Base-by-base conservation (phyloP, 2,888 invertebrate species). In the Mimachlamys varia region DNA sequence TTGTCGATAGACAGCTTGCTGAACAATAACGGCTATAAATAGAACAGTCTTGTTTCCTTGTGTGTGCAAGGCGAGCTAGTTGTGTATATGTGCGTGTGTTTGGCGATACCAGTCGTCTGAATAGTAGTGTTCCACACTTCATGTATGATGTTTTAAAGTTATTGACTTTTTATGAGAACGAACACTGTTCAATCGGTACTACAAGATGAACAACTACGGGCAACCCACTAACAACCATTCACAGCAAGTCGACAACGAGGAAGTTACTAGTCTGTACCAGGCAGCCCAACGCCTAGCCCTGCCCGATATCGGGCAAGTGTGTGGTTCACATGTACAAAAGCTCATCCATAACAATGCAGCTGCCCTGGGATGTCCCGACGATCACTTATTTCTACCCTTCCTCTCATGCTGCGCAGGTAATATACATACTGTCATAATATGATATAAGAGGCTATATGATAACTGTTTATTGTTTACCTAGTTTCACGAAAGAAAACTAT, bases 1-100 rank as follows among this genome's bases (percentile, higher is more conserved):
- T 76, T 76, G 33, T 33, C 76, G 76, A 76, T 76, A 76, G 76
- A 76, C 76, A 76, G 76, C 76, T 76, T 76, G 76, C 33, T 76
- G 76, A 33, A 76, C 76, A 76, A 76, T 76, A 22, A 76, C 33
- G 76, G 27, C 33, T 76, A 76, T 76, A 76, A 76, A 76, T 76
- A 76, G 76, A 7, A 76, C 76, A 76, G 0, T 76, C 76, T 76
- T 76, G 76, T 76, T 76, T 76, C 27, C 76, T 76, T 27, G 76
- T 76, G 76, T 76, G 76, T 76, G 76, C 76, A 76, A 76, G 76
- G 27, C 13, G 76, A 33, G 76, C 76, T 76, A 76, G 76, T 76
- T 76, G 76, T 76, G 1, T n/a, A 15, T 76, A 17, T 22, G 17
- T 76, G 17, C 27, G 62, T 76, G 62, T 76, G 33, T 76, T 10